Evolutionary conservation across 2,797 vertebrate species (phyloP).

Genomic region (Acipenser oxyrinchus): DNA sequence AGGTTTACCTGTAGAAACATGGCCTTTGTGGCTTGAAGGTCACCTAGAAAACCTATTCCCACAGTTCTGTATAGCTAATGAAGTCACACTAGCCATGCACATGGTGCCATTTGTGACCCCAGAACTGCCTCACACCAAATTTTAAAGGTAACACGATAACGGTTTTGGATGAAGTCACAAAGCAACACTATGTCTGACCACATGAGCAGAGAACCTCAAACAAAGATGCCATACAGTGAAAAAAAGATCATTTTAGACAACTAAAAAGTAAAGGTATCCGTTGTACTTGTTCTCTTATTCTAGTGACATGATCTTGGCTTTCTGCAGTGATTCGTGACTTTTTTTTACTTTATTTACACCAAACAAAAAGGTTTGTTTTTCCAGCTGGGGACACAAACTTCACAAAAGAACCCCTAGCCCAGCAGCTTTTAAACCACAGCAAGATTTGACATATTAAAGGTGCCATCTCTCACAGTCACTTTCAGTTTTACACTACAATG

Average conservation of each 20-base stretch:
- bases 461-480: no score
- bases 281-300: conserved; percentile 30
- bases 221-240: conserved; percentile 58
- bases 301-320: conserved; percentile 34
- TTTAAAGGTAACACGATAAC: conserved; percentile 63
- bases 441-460: no score
- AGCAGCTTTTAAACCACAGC: no score
- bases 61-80: conserved; percentile 54
- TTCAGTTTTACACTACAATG: no score
- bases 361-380: conserved; percentile 52
- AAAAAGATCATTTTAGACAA: conserved; percentile 53
- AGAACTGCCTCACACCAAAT: conserved; percentile 37
- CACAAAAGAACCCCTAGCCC: background rate
- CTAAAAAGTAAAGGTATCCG: conserved; percentile 43
- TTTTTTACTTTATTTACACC: conserved; percentile 41
- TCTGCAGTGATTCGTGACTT: conserved; percentile 32
- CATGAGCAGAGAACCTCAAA: conserved; percentile 42
- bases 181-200: conserved; percentile 52
- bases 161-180: conserved; percentile 51
- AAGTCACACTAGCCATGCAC: conserved; percentile 42
- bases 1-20: background rate
- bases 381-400: conserved; percentile 32
- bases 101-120: conserved; percentile 43
- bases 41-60: conserved; percentile 51
- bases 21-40: conserved; percentile 21